Base-by-base conservation (phyloP, 2,113 vertebrate genomes). In the Manacus vitellinus region DNA sequence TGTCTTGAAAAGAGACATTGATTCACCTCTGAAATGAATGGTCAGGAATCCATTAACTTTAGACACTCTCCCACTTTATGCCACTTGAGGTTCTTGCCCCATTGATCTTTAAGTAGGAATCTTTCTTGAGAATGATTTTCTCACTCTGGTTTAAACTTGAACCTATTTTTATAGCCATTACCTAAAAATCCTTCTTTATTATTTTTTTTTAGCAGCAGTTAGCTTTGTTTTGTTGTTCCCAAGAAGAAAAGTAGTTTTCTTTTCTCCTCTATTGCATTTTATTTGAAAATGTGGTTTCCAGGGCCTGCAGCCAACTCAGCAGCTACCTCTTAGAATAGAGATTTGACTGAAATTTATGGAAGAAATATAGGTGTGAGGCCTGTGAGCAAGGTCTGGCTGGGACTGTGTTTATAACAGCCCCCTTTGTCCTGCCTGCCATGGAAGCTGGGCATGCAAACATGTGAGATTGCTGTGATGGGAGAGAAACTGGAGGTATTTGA, bases 241-340 rank as follows among this genome's bases (percentile, higher is more conserved):
- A 72, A 95, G 68, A 95, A 72, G 67, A 80, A 86, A 93, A 78
- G 30, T 33, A 47, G 51, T 85, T 88, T 94, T 94, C 52, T 84
- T 92, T 95, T 85, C 78, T 93, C 75, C 68, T 91, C 70, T 85
- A 6, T 41, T 86, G 61, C 63, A 86, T 94, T 96, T 96, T 96
- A 96, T 95, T 94, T 94, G 88, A 95, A 97, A 92, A 49, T 78
- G 94, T 65, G 92, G 95, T 95, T 96, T 96, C 72, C 56, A 92
- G 95, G 94, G 90, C 82, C 49, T 84, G 85, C 65, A 92, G 92
- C 94, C 95, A 94, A 76, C 56, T 81, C 56, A 58, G 88, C 35
- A 96, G 74, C 81, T 89, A 73, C 90, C 52, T 92, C 56, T 86
- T 84, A 89, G 88, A 92, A 80, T 21, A 81, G 23, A 93, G 56